These are phyloP conservation scores for Tragelaphus buxtoni DNA, from an alignment of 2,113 vertebrate species.

Conservation along the genomic window DNA sequence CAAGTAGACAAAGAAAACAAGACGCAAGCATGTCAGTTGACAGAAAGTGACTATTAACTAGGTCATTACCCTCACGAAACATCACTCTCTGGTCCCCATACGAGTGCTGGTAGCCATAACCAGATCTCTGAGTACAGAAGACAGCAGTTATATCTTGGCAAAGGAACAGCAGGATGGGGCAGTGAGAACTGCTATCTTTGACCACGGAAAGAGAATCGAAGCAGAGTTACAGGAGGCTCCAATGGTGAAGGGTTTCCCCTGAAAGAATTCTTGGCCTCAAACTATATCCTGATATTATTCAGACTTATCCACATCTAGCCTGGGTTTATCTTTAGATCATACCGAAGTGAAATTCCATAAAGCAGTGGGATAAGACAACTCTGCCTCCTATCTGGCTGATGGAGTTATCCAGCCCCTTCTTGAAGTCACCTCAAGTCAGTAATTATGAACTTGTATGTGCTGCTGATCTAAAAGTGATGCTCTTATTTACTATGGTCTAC, in stretches of 20 bases:
- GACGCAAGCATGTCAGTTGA: neutral
- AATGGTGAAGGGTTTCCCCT: neutral
- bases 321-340: slow-evolving; percentile 21
- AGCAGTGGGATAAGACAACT: neutral
- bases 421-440: neutral
- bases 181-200: neutral
- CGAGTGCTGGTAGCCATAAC: neutral
- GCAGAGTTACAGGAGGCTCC: neutral
- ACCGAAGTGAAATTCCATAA: neutral
- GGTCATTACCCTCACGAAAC: neutral
- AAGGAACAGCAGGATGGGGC: neutral
- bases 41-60: neutral
- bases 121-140: neutral
- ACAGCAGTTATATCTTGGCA: neutral
- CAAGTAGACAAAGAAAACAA: neutral
- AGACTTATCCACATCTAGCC: neutral
- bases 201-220: neutral
- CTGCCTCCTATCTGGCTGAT: neutral
- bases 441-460: neutral
- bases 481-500: neutral
- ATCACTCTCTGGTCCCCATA: neutral
- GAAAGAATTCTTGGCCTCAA: neutral
- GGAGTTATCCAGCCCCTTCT: neutral
- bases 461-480: neutral
- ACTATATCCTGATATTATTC: neutral